Evolutionary conservation across 2,797 vertebrate species (phyloP).

Genomic region (Pangasius mekongensis): DNA sequence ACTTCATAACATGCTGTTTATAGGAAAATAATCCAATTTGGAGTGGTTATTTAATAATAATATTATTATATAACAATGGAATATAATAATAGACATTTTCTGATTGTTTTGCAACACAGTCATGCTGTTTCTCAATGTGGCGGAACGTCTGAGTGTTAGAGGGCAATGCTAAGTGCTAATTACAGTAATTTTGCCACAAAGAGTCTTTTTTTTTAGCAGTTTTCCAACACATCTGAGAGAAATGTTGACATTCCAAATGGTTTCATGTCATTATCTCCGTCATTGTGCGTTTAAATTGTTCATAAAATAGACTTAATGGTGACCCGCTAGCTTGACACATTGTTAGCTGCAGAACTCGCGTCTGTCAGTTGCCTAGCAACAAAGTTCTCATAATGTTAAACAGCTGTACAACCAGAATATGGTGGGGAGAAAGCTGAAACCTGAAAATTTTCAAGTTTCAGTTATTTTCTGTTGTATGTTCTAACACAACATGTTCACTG

Average conservation of each 20-base stretch:
- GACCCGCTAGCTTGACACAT: neutral
- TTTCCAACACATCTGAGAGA: neutral
- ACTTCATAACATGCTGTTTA: no score
- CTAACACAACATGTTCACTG: neutral
- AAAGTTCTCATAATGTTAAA: neutral
- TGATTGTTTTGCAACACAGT: neutral
- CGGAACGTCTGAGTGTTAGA: neutral
- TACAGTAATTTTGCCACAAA: neutral
- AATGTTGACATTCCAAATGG: neutral
- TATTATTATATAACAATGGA: neutral
- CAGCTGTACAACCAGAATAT: neutral
- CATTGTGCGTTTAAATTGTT: neutral
- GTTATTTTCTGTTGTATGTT: neutral
- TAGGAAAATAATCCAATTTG: neutral
- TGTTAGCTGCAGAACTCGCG: neutral
- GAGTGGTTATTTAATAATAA: neutral
- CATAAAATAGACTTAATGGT: neutral
- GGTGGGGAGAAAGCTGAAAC: no score
- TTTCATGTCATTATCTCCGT: neutral
- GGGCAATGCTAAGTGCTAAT: neutral
- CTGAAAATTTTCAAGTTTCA: neutral
- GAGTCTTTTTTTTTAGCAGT: neutral
- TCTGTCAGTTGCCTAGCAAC: neutral
- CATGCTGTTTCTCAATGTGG: neutral
- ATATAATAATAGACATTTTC: neutral